Conservation (phyloP, 2,888 invertebrate genomes). For the Pteria penguin region DNA sequence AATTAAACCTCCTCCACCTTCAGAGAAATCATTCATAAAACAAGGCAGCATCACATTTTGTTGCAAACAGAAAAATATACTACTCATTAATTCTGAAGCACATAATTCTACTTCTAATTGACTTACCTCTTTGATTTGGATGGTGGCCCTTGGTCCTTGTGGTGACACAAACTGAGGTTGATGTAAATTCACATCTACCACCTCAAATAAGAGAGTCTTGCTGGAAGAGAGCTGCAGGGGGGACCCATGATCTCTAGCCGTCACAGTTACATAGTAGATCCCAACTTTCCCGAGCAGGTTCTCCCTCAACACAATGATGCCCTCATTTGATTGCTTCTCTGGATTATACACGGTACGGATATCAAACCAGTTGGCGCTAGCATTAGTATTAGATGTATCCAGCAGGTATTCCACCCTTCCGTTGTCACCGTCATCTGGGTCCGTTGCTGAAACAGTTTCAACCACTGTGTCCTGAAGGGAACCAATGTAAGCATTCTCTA, state of each 20-base stretch:
- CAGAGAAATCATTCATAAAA: too few relatives aligned
- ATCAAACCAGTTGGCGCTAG: constrained; percentile 75
- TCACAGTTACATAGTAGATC: constrained; percentile 88
- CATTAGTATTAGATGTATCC: constrained; percentile 81
- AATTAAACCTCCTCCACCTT: too few relatives aligned
- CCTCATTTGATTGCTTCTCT: constrained; percentile 23
- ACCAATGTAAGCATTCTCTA: constrained; percentile 57
- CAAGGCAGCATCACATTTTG: too few relatives aligned
- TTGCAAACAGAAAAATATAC: too few relatives aligned
- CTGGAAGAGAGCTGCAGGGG: constrained; percentile 33
- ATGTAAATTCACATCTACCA: constrained; percentile 92
- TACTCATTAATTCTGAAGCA: too few relatives aligned
- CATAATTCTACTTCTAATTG: too few relatives aligned
- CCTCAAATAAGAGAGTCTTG: constrained; percentile 42
- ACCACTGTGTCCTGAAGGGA: constrained; percentile 60
- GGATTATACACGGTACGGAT: constrained; percentile 18
- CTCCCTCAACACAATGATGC: constrained; percentile 22
- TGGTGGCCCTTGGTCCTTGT: constrained; percentile 44
- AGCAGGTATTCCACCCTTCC: constrained; percentile 61
- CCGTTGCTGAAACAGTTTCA: constrained; percentile 62
- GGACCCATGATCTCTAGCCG: constrained; percentile 90
- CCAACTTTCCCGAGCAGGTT: constrained; percentile 88
- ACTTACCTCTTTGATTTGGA: constrained; percentile 51
- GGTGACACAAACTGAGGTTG: constrained; percentile 82
- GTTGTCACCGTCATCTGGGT: constrained; percentile 65